phyloP scores from a whole-genome alignment of 2,888 invertebrate genomes.

The Cheilosia vulpina region DNA sequence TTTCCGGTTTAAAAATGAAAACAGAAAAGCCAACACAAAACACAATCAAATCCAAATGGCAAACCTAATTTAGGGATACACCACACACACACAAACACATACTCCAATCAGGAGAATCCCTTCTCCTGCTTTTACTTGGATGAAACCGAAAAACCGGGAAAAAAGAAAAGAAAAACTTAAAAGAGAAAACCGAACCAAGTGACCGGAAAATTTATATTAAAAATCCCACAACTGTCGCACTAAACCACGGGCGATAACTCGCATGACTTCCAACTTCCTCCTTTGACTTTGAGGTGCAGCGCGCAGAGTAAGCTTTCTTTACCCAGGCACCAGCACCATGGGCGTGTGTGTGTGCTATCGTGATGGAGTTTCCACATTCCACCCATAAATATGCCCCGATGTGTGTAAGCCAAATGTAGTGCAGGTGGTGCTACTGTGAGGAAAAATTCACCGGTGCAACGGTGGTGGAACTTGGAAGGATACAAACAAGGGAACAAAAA shows the following conservation, averaged over 20 bases:
- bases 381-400: conserved; percentile 37
- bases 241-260: conserved; percentile 75
- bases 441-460: conserved; percentile 37
- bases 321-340: conserved; percentile 24
- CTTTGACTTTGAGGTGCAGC: conserved; percentile 55
- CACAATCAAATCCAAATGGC: conserved; percentile 43
- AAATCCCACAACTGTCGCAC: conserved; percentile 74
- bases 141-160: conserved; percentile 14
- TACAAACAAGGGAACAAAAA: conserved; percentile 39
- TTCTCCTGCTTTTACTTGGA: not conserved
- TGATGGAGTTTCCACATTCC: conserved; percentile 12
- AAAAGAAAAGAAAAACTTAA: conserved; percentile 41
- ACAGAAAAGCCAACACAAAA: conserved; percentile 21
- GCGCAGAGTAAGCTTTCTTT: conserved; percentile 3
- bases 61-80: conserved; percentile 63
- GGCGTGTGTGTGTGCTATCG: conserved; percentile 2
- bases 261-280: conserved; percentile 70
- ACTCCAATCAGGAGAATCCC: not conserved
- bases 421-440: conserved; percentile 55
- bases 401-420: conserved; percentile 27
- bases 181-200: conserved; percentile 64
- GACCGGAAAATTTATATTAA: conserved; percentile 75
- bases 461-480: conserved; percentile 30
- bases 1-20: conserved; percentile 38
- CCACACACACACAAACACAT: conserved; percentile 1